Base-by-base conservation (phyloP, 2,888 invertebrate species). In the Latrodectus elegans region DNA sequence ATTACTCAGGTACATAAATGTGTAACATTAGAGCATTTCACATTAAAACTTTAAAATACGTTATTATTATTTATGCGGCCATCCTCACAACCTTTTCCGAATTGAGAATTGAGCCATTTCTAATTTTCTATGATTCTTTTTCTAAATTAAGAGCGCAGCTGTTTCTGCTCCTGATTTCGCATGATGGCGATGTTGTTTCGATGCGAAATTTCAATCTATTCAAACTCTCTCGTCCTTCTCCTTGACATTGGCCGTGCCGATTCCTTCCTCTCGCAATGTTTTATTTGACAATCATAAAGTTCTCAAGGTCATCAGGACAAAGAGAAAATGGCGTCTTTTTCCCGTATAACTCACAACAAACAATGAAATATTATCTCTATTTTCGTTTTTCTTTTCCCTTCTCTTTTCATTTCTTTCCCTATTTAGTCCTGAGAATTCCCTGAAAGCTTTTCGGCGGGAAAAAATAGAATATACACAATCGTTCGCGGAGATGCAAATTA, bases 321-420 rank as follows among this genome's bases (percentile, higher is more conserved):
- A 15, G 60, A 12, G 14, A 38, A 60, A 60, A 60, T 60, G 60
- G 60, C 60, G 60, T 15, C 60, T 60, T 60, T 60, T 60, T 60
- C 60, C n/a, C 60, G n/a, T 60, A 60, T 60, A 60, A 60, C 60
- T 60, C 60, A 60, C 60, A 12, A 60, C 60, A 60, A 60, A 60
- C 60, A 60, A 60, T 15, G 60, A 60, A n/a, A n/a, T 60, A 60
- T 60, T 15, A 12, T 60, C n/a, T 60, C 60, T 8, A n/a, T 38
- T 38, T 38, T 38, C 38, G 3, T 38, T 38, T 22, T 38, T 38
- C 38, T 60, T 60, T n/a, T 60, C 11, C 11, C n/a, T n/a, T 60
- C n/a, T 15, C 60, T 60, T 60, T 60, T 55, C 15, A 15, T 60
- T 60, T 60, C 14, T 60, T 60, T n/a, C n/a, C 60, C 60, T 60